A percentile compares a stretch with the other conserved stretches of the same genome.
Conservation (phyloP, 2,797 vertebrate species). For the Hemitrygon akajei region DNA sequence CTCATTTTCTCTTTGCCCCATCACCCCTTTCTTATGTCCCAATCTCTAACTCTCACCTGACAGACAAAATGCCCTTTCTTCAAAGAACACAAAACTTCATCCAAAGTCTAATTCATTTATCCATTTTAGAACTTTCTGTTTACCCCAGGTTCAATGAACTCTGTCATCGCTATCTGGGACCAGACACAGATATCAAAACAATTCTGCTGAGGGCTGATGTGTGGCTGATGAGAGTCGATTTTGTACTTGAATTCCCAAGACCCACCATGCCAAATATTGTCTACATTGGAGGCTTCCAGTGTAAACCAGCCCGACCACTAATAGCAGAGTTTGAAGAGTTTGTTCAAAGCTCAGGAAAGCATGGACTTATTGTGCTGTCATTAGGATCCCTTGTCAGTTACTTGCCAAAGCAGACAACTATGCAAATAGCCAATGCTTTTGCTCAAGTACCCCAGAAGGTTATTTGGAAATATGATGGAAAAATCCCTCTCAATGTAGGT, state of each 20-base stretch:
- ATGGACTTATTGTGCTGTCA: too few species aligned
- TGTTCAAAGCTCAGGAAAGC: too few species aligned
- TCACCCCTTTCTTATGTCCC: constrained; percentile 44
- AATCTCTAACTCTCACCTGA: background rate
- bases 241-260: background rate
- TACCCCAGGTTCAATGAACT: background rate
- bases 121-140: background rate
- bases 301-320: background rate
- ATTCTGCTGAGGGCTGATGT: too few species aligned
- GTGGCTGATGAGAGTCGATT: too few species aligned
- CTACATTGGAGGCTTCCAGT: background rate
- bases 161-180: background rate
- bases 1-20: constrained; percentile 30
- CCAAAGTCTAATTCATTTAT: constrained; percentile 41
- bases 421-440: too few species aligned
- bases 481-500: too few species aligned
- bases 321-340: too few species aligned
- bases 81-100: constrained; percentile 52
- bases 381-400: too few species aligned
- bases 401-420: too few species aligned
- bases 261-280: constrained; percentile 13
- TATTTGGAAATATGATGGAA: too few species aligned
- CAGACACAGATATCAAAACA: too few species aligned
- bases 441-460: too few species aligned
- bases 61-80: constrained; percentile 53